These are phyloP conservation scores for Nicator chloris DNA, from an alignment of 2,113 vertebrate species.

Conservation along the genomic window DNA sequence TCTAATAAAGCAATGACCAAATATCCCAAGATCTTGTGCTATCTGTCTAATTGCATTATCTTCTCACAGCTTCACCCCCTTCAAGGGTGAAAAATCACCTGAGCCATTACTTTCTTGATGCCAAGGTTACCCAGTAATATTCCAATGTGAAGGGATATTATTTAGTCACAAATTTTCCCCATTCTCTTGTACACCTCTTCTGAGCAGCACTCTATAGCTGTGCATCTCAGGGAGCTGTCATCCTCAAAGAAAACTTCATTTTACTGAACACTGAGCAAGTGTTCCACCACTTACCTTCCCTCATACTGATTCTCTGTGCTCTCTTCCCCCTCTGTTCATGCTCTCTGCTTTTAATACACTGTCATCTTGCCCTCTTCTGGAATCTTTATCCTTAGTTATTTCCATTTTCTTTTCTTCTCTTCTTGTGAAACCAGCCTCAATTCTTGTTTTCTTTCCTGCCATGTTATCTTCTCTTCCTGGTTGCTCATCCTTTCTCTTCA, in stretches of 20 bases:
- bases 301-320: neutral
- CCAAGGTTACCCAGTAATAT: neutral
- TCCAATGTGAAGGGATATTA: neutral
- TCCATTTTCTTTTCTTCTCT: neutral
- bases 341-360: neutral
- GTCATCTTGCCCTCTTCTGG: neutral
- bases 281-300: neutral
- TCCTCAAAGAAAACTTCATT: neutral
- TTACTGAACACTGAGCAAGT: neutral
- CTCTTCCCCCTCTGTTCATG: neutral
- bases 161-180: neutral
- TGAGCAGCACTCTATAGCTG: neutral
- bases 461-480: neutral
- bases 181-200: neutral
- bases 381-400: neutral
- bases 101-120: neutral
- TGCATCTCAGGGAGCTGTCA: neutral
- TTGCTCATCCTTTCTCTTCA: neutral
- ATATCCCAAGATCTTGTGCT: neutral
- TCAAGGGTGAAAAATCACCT: neutral
- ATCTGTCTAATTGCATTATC: neutral
- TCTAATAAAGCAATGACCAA: neutral
- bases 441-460: neutral
- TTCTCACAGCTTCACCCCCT: neutral
- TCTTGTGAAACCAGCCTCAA: neutral